Evolutionary conservation across 2,888 invertebrate species (phyloP).

Genomic region (Busseola fusca): DNA sequence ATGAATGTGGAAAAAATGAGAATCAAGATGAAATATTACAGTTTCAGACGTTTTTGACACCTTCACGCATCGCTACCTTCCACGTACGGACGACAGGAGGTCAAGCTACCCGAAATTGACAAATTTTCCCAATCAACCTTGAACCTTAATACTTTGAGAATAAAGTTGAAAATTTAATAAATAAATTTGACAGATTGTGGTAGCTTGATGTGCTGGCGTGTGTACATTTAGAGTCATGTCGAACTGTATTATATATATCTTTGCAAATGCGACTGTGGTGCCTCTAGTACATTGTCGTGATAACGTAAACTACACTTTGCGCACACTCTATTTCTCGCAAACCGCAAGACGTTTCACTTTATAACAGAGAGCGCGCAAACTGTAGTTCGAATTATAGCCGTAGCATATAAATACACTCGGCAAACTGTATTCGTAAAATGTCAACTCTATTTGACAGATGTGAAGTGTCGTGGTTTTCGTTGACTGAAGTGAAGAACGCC

Average conservation of each 20-base stretch:
- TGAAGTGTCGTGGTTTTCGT: slow-evolving; percentile 8
- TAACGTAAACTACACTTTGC: background rate
- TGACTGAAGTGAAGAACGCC: slow-evolving; percentile 1
- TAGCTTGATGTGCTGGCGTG: no score
- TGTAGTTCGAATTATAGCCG: no score
- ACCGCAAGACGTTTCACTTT: background rate
- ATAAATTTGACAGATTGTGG: no score
- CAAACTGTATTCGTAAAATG: slow-evolving; percentile 22
- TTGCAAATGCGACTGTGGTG: no score
- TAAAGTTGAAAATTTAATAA: no score
- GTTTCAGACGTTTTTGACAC: background rate
- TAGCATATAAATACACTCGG: background rate
- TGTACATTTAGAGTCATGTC: background rate
- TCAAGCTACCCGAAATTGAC: no score
- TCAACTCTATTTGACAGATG: slow-evolving; percentile 25
- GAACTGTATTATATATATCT: background rate
- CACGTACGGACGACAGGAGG: no score
- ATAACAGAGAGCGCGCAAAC: no score
- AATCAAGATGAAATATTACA: background rate
- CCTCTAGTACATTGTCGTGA: no score
- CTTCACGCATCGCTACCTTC: background rate
- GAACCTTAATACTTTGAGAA: no score
- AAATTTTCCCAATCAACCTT: no score
- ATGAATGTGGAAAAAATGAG: background rate
- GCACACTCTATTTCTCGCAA: background rate